These are phyloP conservation scores for Seira musarum DNA, from an alignment of 2,888 invertebrate genomes.

Conservation along the genomic window DNA sequence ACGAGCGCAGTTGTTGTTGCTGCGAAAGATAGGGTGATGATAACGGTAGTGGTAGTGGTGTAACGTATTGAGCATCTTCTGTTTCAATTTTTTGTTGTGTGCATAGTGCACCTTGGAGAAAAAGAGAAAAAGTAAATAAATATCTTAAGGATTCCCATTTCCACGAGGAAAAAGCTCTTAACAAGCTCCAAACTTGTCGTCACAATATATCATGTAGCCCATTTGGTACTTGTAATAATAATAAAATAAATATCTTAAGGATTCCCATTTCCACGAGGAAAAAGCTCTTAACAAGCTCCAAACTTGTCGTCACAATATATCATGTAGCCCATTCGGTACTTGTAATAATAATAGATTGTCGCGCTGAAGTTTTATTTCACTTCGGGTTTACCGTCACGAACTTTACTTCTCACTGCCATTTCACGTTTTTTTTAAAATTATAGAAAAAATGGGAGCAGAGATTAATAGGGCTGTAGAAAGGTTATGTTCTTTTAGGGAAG, in stretches of 20 bases:
- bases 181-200: constrained; percentile 50
- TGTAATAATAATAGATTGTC: constrained; percentile 50
- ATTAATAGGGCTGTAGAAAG: no score
- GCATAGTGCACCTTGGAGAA: no score
- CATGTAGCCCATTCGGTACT: constrained; percentile 50
- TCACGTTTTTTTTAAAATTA: neutral
- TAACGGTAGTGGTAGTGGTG: no score
- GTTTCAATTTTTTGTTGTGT: no score
- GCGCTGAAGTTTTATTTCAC: constrained; percentile 30
- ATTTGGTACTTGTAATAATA: constrained; percentile 43
- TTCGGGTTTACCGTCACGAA: neutral
- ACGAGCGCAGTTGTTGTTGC: no score
- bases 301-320: constrained; percentile 54
- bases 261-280: no score
- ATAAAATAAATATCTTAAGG: no score
- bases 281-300: constrained; percentile 48
- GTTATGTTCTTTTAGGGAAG: no score
- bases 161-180: constrained; percentile 41
- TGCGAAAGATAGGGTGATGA: no score
- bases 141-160: constrained; percentile 25
- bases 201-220: constrained; percentile 56
- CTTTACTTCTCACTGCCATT: no score
- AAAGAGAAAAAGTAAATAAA: constrained; percentile 46
- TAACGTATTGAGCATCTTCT: no score
- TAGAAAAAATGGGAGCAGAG: constrained; percentile 18